Conservation (phyloP, 1,140 invertebrate species). For the Bathynomus jamesi region DNA sequence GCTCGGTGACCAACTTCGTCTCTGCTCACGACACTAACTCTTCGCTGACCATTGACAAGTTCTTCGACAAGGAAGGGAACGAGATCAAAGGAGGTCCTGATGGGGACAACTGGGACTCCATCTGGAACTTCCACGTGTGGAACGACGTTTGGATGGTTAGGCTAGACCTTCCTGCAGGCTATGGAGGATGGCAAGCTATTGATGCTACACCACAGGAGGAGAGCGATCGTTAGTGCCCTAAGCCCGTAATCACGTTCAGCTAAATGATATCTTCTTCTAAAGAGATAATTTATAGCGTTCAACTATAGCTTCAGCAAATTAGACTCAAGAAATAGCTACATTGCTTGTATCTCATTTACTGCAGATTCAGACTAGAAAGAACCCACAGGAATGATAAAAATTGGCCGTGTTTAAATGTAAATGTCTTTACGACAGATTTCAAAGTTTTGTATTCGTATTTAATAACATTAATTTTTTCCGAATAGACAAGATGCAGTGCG, state of each 20-base stretch:
- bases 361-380: no score
- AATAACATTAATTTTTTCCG: neutral
- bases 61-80: slow-evolving; percentile 44
- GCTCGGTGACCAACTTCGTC: slow-evolving; percentile 48
- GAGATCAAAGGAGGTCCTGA: slow-evolving; percentile 39
- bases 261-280: neutral
- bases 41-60: slow-evolving; percentile 48
- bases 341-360: no score
- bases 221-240: slow-evolving; percentile 48
- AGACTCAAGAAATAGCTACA: no score
- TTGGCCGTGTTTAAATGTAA: no score
- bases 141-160: slow-evolving; percentile 74
- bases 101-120: slow-evolving; percentile 44
- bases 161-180: slow-evolving; percentile 62
- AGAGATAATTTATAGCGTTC: neutral
- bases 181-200: slow-evolving; percentile 85
- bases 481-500: slow-evolving; percentile 47
- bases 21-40: slow-evolving; percentile 50
- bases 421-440: no score
- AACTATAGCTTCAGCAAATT: no score
- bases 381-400: no score
- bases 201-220: slow-evolving; percentile 84
- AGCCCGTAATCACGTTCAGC: neutral
- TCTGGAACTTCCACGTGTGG: slow-evolving; percentile 80
- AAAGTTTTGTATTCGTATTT: no score